These are phyloP conservation scores for Hypanus sabinus DNA, from an alignment of 2,113 vertebrate species.

Conservation along the genomic window DNA sequence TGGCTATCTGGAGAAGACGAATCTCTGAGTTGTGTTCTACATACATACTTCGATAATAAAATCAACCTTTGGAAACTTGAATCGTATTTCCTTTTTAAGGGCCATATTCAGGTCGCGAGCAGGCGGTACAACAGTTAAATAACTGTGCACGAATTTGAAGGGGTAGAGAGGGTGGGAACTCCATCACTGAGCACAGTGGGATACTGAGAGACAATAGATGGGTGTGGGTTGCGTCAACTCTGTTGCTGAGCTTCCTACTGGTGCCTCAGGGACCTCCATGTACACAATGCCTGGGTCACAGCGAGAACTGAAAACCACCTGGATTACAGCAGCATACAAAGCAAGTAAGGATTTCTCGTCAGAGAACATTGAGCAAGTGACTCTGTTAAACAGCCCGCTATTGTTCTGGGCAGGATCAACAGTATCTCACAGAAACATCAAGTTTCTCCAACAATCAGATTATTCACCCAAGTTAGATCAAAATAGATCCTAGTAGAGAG, in stretches of 20 bases:
- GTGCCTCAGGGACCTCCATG: background rate
- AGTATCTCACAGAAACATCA: background rate
- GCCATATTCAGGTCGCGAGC: background rate
- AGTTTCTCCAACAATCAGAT: background rate
- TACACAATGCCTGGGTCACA: background rate
- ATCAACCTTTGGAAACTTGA: background rate
- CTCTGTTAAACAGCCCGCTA: background rate
- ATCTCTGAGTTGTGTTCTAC: no score
- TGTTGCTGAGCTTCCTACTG: background rate
- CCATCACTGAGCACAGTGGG: background rate
- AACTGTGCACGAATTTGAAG: background rate
- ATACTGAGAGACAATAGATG: background rate
- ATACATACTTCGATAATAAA: no score
- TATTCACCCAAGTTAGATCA: background rate
- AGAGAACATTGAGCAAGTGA: background rate
- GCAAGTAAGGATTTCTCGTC: background rate
- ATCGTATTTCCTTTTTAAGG: background rate
- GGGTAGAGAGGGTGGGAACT: background rate
- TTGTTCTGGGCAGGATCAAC: background rate
- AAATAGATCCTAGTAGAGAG: background rate
- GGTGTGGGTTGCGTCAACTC: background rate
- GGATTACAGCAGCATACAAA: background rate
- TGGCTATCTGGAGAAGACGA: no score
- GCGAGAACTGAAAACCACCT: background rate
- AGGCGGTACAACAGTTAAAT: no score